Conservation (phyloP, 2,888 invertebrate genomes). For the Mythimna ferrago region DNA sequence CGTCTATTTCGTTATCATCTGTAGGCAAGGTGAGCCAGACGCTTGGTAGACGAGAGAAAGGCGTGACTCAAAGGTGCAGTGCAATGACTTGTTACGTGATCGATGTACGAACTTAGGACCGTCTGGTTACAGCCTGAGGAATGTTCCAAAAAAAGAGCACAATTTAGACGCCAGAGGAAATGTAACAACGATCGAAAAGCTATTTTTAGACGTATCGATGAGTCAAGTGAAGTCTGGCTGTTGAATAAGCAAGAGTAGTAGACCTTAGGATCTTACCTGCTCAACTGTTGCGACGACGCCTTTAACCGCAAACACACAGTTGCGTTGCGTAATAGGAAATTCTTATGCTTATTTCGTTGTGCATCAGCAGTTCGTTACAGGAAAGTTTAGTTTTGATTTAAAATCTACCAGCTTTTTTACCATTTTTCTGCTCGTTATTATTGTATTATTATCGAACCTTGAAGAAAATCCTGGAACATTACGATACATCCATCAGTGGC, state of each 20-base stretch:
- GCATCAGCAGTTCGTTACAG: not conserved
- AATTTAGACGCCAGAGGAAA: slow-evolving; percentile 23
- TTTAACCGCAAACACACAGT: slow-evolving; percentile 19
- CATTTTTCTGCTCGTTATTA: not conserved
- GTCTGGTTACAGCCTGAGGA: slow-evolving; percentile 23
- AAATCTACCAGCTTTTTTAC: not conserved
- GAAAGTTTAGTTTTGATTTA: slow-evolving; percentile 2
- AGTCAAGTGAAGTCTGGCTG: slow-evolving; percentile 5
- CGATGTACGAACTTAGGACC: slow-evolving; percentile 50
- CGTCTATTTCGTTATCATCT: slow-evolving; percentile 36
- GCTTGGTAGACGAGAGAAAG: slow-evolving; percentile 78
- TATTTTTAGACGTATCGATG: slow-evolving; percentile 18
- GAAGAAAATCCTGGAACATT: not conserved
- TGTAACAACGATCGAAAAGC: slow-evolving; percentile 2
- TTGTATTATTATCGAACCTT: not conserved
- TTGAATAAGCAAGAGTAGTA: slow-evolving; percentile 2
- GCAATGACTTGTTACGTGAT: slow-evolving; percentile 75
- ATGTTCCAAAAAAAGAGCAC: slow-evolving; percentile 17
- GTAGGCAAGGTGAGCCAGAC: slow-evolving; percentile 41
- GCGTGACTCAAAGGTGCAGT: slow-evolving; percentile 73
- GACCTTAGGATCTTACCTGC: slow-evolving; percentile 4
- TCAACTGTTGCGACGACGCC: not conserved
- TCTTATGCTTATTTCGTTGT: slow-evolving; percentile 4
- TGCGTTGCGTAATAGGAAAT: slow-evolving; percentile 9
- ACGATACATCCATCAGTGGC: slow-evolving; percentile 11